Base-by-base conservation (phyloP, 2,888 invertebrate species). In the Biston betularia region DNA sequence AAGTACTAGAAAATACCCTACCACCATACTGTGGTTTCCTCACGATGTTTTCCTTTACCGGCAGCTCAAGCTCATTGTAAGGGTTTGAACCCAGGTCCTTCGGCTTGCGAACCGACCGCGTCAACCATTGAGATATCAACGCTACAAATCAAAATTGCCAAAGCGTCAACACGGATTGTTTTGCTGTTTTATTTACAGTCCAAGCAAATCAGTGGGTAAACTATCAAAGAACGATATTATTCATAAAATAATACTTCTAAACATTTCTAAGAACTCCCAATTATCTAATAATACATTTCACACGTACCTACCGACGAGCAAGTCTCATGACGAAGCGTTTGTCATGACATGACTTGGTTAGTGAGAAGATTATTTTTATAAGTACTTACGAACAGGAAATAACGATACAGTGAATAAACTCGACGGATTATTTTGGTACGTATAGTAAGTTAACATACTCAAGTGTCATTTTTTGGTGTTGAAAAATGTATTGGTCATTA, bases 381-480 rank as follows among this genome's bases (percentile, higher is more conserved):
- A 67, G 65, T 73, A 69, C 70, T 55, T 65, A 45, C 40, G 8
- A 62, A 71, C 72, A 71, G 74, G 74, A 74, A 74, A 74, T 74
- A 70, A 54, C 71, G 58, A 67, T 52, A 40, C 61, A 52, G 52
- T 74, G 74, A 72, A 44, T 66, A 58, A 46, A 53, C 38, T 24
- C 38, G 58, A 0, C n/a, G 24, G n/a, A 33, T 58, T 58, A 54
- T 58, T 58, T 58, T 49, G 42, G 24, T 33, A 24, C 12, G 15
- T 24, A 38, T 48, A 12, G 8, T 33, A 33, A 42, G n/a, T 54
- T 53, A 11, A 35, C 8, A 35, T 6, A 35, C 12, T 6, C 14
- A 4, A 15, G n/a, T n/a, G 35, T 50, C 38, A 35, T 15, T 53
- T 53, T 5, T 0, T 11, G 9, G n/a, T 52, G 35, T 38, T 38